Conservation (phyloP, 2,113 vertebrate genomes). For the Sitta europaea region DNA sequence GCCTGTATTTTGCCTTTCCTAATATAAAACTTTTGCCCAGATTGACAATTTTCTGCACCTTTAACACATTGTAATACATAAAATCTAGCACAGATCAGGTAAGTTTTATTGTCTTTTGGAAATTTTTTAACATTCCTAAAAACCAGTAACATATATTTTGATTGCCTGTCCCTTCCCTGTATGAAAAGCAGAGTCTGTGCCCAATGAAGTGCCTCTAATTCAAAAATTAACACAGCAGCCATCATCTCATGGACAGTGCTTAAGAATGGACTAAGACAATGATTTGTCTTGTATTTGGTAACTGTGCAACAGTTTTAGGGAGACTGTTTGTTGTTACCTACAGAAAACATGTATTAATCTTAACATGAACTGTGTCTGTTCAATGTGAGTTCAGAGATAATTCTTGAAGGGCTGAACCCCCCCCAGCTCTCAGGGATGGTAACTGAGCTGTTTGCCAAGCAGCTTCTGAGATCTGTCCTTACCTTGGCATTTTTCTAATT, state of each 20-base stretch:
- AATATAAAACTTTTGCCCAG: conserved; percentile 72
- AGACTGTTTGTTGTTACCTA: background rate
- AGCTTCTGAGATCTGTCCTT: background rate
- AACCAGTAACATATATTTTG: background rate
- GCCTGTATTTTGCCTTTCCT: conserved; percentile 70
- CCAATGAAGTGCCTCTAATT: background rate
- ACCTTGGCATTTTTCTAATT: background rate
- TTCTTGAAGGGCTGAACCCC: background rate
- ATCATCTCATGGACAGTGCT: background rate
- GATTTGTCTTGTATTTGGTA: background rate
- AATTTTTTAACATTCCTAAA: background rate
- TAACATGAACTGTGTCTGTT: background rate
- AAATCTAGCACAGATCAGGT: conserved; percentile 70
- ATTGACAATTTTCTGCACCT: conserved; percentile 73
- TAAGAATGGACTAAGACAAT: background rate
- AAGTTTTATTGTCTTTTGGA: conserved; percentile 59
- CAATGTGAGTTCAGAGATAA: background rate
- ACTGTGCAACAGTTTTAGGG: background rate
- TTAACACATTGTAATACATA: conserved; percentile 72
- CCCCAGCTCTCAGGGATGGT: background rate
- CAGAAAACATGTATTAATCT: background rate
- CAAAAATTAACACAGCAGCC: background rate
- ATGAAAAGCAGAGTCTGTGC: background rate
- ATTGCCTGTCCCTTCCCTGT: conserved; percentile 14
- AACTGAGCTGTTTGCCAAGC: background rate